phyloP scores from a whole-genome alignment of 2,888 invertebrate species.

The Agrotis puta region DNA sequence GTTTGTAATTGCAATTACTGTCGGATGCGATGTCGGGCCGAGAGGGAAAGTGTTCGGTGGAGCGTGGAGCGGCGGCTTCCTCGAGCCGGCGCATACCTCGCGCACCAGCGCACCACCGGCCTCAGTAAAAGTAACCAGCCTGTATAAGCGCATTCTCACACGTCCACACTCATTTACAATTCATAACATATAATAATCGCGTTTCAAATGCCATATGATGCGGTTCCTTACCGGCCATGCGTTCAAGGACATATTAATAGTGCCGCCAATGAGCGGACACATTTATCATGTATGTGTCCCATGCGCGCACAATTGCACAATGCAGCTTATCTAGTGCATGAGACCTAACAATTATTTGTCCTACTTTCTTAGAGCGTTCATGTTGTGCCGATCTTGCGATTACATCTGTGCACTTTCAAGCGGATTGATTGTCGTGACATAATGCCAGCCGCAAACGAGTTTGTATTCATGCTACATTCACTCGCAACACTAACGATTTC shows the following conservation, averaged over 20 bases:
- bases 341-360: slow-evolving; percentile 84
- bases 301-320: slow-evolving; percentile 84
- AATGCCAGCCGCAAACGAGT: slow-evolving; percentile 65
- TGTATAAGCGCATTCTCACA: slow-evolving; percentile 71
- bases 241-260: slow-evolving; percentile 88
- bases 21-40: slow-evolving; percentile 78
- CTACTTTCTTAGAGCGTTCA: slow-evolving; percentile 79
- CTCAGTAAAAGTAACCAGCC: slow-evolving; percentile 79
- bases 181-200: slow-evolving; percentile 67
- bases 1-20: slow-evolving; percentile 76
- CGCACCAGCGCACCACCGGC: slow-evolving; percentile 66
- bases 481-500: slow-evolving; percentile 62
- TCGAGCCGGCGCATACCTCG: slow-evolving; percentile 68
- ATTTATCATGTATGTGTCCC: slow-evolving; percentile 81
- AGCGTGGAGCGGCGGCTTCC: slow-evolving; percentile 83
- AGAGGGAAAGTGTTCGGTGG: slow-evolving; percentile 87
- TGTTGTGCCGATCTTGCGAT: slow-evolving; percentile 72
- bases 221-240: slow-evolving; percentile 74
- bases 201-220: slow-evolving; percentile 68
- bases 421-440: slow-evolving; percentile 77
- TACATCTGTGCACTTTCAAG: slow-evolving; percentile 78
- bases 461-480: slow-evolving; percentile 70
- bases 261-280: slow-evolving; percentile 81
- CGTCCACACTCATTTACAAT: slow-evolving; percentile 70
- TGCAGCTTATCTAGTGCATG: slow-evolving; percentile 86